phyloP scores from a whole-genome alignment of 2,113 vertebrate genomes.

The Ornithorhynchus anatinus region DNA sequence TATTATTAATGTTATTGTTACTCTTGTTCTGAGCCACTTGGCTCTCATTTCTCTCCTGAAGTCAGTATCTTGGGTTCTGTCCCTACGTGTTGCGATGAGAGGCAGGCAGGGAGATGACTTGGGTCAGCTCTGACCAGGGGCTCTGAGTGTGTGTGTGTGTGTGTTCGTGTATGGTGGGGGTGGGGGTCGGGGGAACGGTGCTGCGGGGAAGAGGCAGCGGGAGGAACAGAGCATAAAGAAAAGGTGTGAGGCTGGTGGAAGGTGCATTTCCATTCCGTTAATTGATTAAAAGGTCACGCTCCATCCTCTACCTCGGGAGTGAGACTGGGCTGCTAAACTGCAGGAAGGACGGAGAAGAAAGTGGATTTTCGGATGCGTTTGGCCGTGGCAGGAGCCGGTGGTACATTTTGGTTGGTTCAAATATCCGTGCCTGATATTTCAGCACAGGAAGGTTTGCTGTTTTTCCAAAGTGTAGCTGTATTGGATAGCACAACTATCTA shows the following conservation, averaged over 20 bases:
- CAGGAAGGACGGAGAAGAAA: conserved; percentile 3
- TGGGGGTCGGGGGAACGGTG: not conserved
- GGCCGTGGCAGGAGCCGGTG: conserved; percentile 23
- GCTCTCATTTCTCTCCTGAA: too few relatives aligned
- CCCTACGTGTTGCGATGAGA: too few relatives aligned
- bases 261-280: not conserved
- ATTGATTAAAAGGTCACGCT: conserved; percentile 30
- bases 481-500: conserved; percentile 50
- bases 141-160: too few relatives aligned
- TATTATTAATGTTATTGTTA: too few relatives aligned
- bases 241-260: not conserved
- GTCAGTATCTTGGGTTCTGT: too few relatives aligned
- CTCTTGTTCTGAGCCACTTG: too few relatives aligned
- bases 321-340: conserved; percentile 34
- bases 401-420: conserved; percentile 34
- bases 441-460: conserved; percentile 45
- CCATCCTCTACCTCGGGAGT: conserved; percentile 37
- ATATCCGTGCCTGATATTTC: conserved; percentile 58
- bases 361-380: not conserved
- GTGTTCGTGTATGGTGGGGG: not conserved
- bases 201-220: not conserved
- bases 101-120: too few relatives aligned
- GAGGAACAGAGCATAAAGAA: not conserved
- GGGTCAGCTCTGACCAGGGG: too few relatives aligned
- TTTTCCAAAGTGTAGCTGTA: conserved; percentile 46